phyloP scores from a whole-genome alignment of 2,888 invertebrate species.

The Pachycephus smyrnensis region DNA sequence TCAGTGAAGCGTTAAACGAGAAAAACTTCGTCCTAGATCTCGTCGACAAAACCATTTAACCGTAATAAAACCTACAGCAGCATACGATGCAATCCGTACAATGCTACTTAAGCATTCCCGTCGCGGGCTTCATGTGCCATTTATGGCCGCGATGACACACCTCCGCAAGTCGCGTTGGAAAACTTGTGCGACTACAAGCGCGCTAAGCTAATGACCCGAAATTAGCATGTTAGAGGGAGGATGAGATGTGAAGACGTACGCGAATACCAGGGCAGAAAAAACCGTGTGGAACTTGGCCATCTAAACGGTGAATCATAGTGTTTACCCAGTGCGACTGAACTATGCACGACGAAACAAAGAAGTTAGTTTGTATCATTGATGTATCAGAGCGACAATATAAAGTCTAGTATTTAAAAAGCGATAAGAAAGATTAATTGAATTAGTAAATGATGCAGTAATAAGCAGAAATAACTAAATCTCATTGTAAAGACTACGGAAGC shows the following conservation, averaged over 20 bases:
- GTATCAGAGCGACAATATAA: not conserved
- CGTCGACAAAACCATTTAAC: not conserved
- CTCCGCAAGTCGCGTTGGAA: not conserved
- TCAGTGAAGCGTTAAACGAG: not conserved
- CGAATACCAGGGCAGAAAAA: not conserved
- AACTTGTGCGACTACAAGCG: not conserved
- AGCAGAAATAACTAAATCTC: not conserved
- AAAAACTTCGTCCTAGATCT: conserved; percentile 6
- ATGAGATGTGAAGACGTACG: not conserved
- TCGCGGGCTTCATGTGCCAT: not conserved
- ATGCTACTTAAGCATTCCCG: not conserved
- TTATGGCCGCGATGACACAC: not conserved
- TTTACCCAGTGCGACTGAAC: not conserved
- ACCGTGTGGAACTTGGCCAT: not conserved
- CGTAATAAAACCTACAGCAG: not conserved
- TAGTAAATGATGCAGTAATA: not conserved
- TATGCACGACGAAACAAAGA: not conserved
- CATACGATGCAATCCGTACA: not conserved
- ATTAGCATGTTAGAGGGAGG: not conserved
- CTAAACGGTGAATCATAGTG: not conserved
- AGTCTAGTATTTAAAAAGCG: not conserved
- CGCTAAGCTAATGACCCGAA: not conserved
- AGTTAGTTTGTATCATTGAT: not conserved
- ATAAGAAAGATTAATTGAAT: not conserved
- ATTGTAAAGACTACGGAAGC: not conserved